Percentiles rank a stretch among this genome's conserved stretches.
These are phyloP conservation scores for Sylvicola cinctus DNA, from an alignment of 2,888 invertebrate genomes.

Conservation along the genomic window DNA sequence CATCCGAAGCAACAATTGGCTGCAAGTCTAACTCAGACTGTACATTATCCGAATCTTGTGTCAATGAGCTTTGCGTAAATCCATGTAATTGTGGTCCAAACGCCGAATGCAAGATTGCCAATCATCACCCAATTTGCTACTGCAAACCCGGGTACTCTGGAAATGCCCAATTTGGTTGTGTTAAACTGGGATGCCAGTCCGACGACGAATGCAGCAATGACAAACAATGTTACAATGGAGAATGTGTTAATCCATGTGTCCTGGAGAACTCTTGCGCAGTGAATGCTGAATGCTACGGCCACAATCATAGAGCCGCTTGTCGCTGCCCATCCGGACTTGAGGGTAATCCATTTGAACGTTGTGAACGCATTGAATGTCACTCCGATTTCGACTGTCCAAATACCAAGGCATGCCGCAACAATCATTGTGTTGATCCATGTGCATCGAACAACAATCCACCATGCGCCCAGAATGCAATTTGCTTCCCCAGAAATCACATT, in stretches of 20 bases:
- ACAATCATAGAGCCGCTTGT: slow-evolving; percentile 58
- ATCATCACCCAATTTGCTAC: slow-evolving; percentile 71
- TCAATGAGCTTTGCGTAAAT: slow-evolving; percentile 56
- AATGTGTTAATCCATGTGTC: slow-evolving; percentile 64
- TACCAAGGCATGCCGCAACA: slow-evolving; percentile 47
- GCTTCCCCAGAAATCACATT: slow-evolving; percentile 58
- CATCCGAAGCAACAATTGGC: slow-evolving; percentile 40
- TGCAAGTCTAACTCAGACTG: slow-evolving; percentile 67
- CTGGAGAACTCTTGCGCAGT: slow-evolving; percentile 62
- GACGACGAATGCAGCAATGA: slow-evolving; percentile 64
- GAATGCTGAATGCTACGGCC: slow-evolving; percentile 67
- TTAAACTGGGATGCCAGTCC: slow-evolving; percentile 60
- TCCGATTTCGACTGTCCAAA: slow-evolving; percentile 58
- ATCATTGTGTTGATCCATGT: slow-evolving; percentile 65
- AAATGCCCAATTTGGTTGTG: slow-evolving; percentile 64
- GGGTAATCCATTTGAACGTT: slow-evolving; percentile 63
- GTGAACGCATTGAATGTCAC: slow-evolving; percentile 59
- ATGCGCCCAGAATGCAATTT: slow-evolving; percentile 67
- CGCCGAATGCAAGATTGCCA: slow-evolving; percentile 59
- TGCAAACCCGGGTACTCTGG: slow-evolving; percentile 69
- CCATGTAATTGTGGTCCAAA: slow-evolving; percentile 73
- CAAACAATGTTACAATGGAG: slow-evolving; percentile 62
- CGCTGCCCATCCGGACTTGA: slow-evolving; percentile 53
- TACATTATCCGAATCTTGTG: slow-evolving; percentile 59
- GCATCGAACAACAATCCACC: slow-evolving; percentile 36